Base-by-base conservation (phyloP, 2,113 vertebrate genomes). In the Epinephelus cyanopodus region DNA sequence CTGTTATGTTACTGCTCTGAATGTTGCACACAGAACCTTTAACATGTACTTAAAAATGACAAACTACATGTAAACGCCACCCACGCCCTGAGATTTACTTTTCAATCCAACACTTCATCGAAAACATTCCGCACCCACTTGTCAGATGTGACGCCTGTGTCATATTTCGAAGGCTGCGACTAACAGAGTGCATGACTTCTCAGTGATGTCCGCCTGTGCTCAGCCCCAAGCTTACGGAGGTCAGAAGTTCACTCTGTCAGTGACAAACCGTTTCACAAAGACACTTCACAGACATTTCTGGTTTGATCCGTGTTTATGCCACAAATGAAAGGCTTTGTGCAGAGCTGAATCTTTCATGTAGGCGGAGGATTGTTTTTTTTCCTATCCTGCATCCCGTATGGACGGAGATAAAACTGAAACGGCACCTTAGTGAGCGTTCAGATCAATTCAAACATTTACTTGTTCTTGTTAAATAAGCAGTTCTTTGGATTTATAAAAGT, bases 221-320 rank as follows among this genome's bases (percentile, higher is more conserved):
- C 37, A 27, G 27, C 62, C 13, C 12, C 11, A 8, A 53, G 9
- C 50, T 74, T 14, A 52, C 47, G 57, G 48, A 42, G 66, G 60
- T 65, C 81, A 80, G 3, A 45, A 63, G 62, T 62, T 72, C 67
- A 64, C 21, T 25, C 71, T 69, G 61, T 70, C 81, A 77, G 23
- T 48, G 29, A 27, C 21, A 9, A 37, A 77, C 21, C 18, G 3
- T 58, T 77, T 57, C 12, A 47, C 27, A 53, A 14, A 69, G 63
- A 74, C 17, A 52, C 66, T 70, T 27, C 60, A 47, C 50, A 37
- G 60, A 67, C 65, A 25, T 21, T 25, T 77, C 42, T 15, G 0
- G 17, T 77, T 53, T 66, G 37, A 66, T 80, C 52, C 73, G 18
- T 74, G 47, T 74, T 70, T 48, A 72, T 39, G 0, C 53, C 47